Conservation (phyloP, 2,888 invertebrate genomes). For the Griposia aprilina region DNA sequence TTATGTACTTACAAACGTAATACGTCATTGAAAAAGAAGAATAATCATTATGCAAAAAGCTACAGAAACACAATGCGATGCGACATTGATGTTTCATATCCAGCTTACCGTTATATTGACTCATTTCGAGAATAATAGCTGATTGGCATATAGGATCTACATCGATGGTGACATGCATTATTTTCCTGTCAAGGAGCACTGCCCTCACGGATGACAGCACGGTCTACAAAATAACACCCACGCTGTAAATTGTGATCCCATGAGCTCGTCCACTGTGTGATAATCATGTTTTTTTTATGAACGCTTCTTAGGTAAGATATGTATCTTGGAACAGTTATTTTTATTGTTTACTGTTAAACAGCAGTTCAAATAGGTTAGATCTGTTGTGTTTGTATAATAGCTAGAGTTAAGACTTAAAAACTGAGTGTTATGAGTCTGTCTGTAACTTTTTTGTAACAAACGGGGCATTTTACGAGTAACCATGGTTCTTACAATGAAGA, state of each 20-base stretch:
- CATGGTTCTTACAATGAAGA: not conserved
- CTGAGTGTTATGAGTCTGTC: not conserved
- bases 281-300: slow-evolving; percentile 35
- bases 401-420: not conserved
- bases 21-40: too few relatives aligned
- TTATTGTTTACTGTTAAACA: slow-evolving; percentile 8
- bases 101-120: slow-evolving; percentile 18
- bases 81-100: not conserved
- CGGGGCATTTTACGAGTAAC: not conserved
- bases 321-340: slow-evolving; percentile 46
- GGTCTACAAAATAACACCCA: slow-evolving; percentile 47
- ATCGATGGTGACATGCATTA: slow-evolving; percentile 22
- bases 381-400: not conserved
- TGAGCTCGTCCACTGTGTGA: slow-evolving; percentile 28
- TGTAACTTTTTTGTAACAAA: too few relatives aligned
- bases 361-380: not conserved
- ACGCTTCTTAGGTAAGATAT: slow-evolving; percentile 22
- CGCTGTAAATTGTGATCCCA: slow-evolving; percentile 56
- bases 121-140: slow-evolving; percentile 30
- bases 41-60: not conserved
- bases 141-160: slow-evolving; percentile 18
- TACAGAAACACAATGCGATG: not conserved
- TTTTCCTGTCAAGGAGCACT: slow-evolving; percentile 52
- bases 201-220: slow-evolving; percentile 42
- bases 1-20: not conserved